phyloP scores from a whole-genome alignment of 30 jellyfish, hydroid and myxozoan genomes.

The Pelagia noctiluca region DNA sequence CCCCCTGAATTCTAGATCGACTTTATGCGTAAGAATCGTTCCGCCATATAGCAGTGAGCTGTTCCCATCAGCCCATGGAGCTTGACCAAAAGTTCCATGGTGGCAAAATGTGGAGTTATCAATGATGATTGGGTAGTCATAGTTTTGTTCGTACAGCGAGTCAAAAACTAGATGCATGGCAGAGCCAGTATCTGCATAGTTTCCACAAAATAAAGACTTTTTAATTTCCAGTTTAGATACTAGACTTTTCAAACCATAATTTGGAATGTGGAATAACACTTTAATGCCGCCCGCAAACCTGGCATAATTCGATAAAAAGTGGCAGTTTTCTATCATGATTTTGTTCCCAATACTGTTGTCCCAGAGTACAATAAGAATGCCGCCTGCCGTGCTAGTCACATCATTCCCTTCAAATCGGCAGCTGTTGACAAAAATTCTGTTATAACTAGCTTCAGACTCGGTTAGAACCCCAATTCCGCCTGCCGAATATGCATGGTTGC shows the following conservation, averaged over 20 bases:
- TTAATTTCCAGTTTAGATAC: constrained; percentile 32
- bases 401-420: constrained; percentile 41
- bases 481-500: constrained; percentile 77
- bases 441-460: constrained; percentile 38
- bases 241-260: neutral
- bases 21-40: constrained; percentile 57
- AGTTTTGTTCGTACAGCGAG: constrained; percentile 4
- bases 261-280: constrained; percentile 30
- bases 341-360: constrained; percentile 31
- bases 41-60: constrained; percentile 79
- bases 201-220: constrained; percentile 24
- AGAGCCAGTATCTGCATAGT: constrained; percentile 81
- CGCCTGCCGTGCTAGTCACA: constrained; percentile 78
- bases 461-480: constrained; percentile 82
- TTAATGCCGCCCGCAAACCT: constrained; percentile 82
- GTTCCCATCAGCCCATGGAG: neutral
- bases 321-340: constrained; percentile 17
- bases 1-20: constrained; percentile 67
- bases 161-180: constrained; percentile 62
- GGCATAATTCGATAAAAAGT: constrained; percentile 56
- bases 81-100: constrained; percentile 13
- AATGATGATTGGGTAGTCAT: constrained; percentile 36
- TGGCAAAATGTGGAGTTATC: constrained; percentile 64
- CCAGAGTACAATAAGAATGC: constrained; percentile 65
- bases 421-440: constrained; percentile 19